Base-by-base conservation (phyloP, 2,888 invertebrate species). In the Elgonia sp. region DNA sequence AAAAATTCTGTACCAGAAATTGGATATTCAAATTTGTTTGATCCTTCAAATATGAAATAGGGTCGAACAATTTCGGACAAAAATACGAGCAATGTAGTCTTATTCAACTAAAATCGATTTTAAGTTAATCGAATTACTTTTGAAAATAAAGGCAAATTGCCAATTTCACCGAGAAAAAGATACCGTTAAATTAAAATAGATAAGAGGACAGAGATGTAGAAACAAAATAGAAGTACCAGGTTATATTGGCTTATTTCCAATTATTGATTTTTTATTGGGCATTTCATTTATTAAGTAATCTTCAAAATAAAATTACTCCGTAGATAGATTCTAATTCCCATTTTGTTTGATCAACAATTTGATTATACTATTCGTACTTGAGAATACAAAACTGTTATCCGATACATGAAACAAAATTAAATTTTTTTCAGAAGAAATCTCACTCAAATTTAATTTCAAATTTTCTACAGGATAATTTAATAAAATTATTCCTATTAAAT, bases 41-140 rank as follows among this genome's bases (percentile, higher is more conserved):
- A 29, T 29, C 29, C 16, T 29, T 29, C 29, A 29, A 29, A 29
- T 1, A 29, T 29, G 29, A 29, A 29, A 29, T 29, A 29, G 62
- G 39, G 50, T 18, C 12, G n/a, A 46, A 57, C 29, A 63, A 63
- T 50, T 50, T 63, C 20, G 60, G 37, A 29, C 62, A 76, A 76
- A 62, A 63, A 76, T 63, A 76, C 76, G 62, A 14, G 8, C 9
- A 7, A 3, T 18, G 62, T 5, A 37, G 9, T 76, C 50, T 63
- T 42, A 50, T 76, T 76, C 50, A 62, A 76, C 39, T 53, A 21
- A 21, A 65, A 77, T 55, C 65, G 65, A 65, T 65, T 55, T 53
- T 14, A 55, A 53, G 65, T 53, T 77, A 77, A 77, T 77, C 77
- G 63, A 77, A 65, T 77, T 77, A 77, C 77, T 65, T 77, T 77